Conservation (phyloP, 2,888 invertebrate species). For the Tenthredo notha region DNA sequence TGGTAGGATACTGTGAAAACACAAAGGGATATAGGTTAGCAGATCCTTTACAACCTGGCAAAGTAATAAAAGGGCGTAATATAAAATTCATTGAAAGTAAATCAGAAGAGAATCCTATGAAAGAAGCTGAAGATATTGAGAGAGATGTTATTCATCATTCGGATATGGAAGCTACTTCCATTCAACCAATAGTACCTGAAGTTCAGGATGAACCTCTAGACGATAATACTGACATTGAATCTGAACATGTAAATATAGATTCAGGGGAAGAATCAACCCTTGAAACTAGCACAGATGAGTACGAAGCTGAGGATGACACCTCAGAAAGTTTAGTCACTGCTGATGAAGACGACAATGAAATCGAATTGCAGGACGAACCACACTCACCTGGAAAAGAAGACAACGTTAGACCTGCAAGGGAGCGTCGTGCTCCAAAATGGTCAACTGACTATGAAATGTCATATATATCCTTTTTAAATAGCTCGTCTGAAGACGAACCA, state of each 20-base stretch:
- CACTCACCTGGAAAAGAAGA: background rate
- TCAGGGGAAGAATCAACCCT: no score
- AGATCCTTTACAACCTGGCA: conserved; percentile 28
- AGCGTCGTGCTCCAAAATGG: background rate
- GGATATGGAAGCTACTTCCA: background rate
- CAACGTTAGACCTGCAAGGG: background rate
- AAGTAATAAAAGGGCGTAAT: conserved; percentile 50
- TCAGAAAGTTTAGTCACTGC: background rate
- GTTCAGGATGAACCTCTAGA: no score
- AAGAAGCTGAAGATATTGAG: background rate
- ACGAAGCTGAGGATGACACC: no score
- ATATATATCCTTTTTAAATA: background rate
- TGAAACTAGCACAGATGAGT: no score
- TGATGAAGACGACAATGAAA: background rate
- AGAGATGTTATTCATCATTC: background rate
- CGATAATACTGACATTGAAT: no score
- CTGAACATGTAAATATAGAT: no score
- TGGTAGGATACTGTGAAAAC: conserved; percentile 68
- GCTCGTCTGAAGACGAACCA: background rate
- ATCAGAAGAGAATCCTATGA: background rate
- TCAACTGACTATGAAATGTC: background rate
- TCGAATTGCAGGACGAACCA: no score
- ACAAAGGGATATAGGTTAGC: conserved; percentile 65
- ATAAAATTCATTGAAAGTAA: conserved; percentile 53
- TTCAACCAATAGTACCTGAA: no score